phyloP scores from a whole-genome alignment of 1,140 invertebrate species.

The Nasonia vitripennis region DNA sequence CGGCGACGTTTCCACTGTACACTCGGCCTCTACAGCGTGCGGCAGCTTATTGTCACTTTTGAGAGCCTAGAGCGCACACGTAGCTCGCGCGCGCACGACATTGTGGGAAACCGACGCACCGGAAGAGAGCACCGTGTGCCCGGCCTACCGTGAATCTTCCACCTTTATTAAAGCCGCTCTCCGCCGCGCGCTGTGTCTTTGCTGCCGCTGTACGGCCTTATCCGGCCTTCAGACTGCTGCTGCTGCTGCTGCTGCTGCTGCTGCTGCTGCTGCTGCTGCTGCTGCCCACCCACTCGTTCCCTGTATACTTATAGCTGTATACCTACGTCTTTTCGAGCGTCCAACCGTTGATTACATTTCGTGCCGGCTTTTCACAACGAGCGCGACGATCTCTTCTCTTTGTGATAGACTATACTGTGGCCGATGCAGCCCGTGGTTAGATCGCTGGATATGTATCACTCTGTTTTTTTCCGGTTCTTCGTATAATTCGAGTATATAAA shows the following conservation, averaged over 20 bases:
- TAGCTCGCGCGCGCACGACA: conserved; percentile 33
- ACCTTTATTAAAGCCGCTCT: conserved; percentile 62
- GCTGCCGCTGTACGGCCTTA: conserved; percentile 58
- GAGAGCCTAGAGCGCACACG: neutral
- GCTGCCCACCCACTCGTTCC: neutral
- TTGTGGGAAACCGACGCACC: conserved; percentile 65
- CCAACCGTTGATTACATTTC: too few relatives aligned
- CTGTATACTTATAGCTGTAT: too few relatives aligned
- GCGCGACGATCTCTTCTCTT: neutral
- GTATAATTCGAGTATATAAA: neutral
- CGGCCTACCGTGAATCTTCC: conserved; percentile 63
- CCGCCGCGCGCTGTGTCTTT: conserved; percentile 40
- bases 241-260: conserved; percentile 53
- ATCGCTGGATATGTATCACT: too few relatives aligned
- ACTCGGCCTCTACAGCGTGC: conserved; percentile 15
- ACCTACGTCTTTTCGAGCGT: too few relatives aligned
- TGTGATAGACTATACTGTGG: neutral
- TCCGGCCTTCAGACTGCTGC: conserved; percentile 55
- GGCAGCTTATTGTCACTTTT: conserved; percentile 27
- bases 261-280: conserved; percentile 45
- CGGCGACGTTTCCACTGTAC: conserved; percentile 20
- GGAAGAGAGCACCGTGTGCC: conserved; percentile 63
- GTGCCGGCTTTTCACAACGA: neutral
- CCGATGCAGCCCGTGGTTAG: neutral
- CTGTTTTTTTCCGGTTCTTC: neutral